phyloP scores from a whole-genome alignment of 2,113 vertebrate species.

The Spilogale gracilis region DNA sequence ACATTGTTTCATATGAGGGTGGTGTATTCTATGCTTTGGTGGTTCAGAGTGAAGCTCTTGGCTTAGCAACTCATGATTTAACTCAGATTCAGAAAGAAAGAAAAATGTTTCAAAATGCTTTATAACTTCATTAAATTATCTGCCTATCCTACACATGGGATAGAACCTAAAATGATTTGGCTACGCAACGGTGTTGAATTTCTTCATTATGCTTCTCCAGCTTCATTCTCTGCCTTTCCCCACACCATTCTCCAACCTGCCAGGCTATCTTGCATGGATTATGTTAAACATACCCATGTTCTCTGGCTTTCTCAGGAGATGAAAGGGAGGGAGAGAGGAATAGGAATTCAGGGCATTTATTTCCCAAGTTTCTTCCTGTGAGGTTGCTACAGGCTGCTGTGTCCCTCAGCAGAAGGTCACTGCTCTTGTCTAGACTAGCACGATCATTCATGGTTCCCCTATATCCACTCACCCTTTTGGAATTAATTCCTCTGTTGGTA shows the following conservation, averaged over 20 bases:
- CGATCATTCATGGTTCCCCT: not conserved
- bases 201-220: not conserved
- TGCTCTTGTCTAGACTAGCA: not conserved
- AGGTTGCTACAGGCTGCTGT: not conserved
- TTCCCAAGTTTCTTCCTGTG: not conserved
- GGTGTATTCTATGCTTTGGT: not conserved
- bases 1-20: not conserved
- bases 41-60: not conserved
- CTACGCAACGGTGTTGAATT: not conserved
- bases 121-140: not conserved
- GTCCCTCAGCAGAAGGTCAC: not conserved
- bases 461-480: not conserved
- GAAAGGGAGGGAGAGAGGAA: not conserved
- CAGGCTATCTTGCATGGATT: not conserved
- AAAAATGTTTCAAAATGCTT: not conserved
- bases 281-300: not conserved
- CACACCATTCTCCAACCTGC: not conserved
- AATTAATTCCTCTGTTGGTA: not conserved
- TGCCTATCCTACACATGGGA: not conserved
- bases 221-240: not conserved
- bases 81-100: conserved; percentile 20
- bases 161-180: not conserved
- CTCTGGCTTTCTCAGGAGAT: not conserved
- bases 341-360: not conserved
- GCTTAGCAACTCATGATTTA: not conserved